Conservation (phyloP, 2,888 invertebrate species). For the Choreutis nemorana region DNA sequence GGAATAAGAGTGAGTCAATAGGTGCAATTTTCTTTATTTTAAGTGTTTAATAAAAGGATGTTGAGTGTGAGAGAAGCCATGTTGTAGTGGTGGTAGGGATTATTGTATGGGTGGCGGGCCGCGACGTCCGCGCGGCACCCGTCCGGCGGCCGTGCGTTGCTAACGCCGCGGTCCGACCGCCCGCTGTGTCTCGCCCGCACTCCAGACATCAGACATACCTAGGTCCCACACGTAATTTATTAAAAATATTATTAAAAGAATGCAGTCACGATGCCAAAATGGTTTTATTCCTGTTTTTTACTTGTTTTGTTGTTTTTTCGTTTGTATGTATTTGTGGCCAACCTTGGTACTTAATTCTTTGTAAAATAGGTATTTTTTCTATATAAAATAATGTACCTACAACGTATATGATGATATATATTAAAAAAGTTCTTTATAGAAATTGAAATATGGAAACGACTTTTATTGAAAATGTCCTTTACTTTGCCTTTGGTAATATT, state of each 20-base stretch:
- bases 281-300: slow-evolving; percentile 65
- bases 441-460: slow-evolving; percentile 53
- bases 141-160: slow-evolving; percentile 13
- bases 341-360: slow-evolving; percentile 64
- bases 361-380: slow-evolving; percentile 65
- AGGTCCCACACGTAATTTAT: slow-evolving; percentile 45
- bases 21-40: slow-evolving; percentile 61
- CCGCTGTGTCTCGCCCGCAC: slow-evolving; percentile 7
- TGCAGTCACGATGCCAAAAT: slow-evolving; percentile 65
- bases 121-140: slow-evolving; percentile 12
- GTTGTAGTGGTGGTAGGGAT: slow-evolving; percentile 10
- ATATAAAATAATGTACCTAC: slow-evolving; percentile 63
- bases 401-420: slow-evolving; percentile 59
- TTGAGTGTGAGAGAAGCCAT: slow-evolving; percentile 19
- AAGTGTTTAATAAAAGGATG: slow-evolving; percentile 31
- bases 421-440: slow-evolving; percentile 62
- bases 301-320: slow-evolving; percentile 62
- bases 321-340: slow-evolving; percentile 65
- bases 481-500: slow-evolving; percentile 6
- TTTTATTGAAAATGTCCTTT: slow-evolving; percentile 46
- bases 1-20: slow-evolving; percentile 60
- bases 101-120: slow-evolving; percentile 11
- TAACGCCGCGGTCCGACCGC: slow-evolving; percentile 8
- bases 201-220: slow-evolving; percentile 22
- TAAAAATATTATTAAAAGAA: slow-evolving; percentile 47